Base-by-base conservation (phyloP, 2,888 invertebrate species). In the Odontocolon sp. region DNA sequence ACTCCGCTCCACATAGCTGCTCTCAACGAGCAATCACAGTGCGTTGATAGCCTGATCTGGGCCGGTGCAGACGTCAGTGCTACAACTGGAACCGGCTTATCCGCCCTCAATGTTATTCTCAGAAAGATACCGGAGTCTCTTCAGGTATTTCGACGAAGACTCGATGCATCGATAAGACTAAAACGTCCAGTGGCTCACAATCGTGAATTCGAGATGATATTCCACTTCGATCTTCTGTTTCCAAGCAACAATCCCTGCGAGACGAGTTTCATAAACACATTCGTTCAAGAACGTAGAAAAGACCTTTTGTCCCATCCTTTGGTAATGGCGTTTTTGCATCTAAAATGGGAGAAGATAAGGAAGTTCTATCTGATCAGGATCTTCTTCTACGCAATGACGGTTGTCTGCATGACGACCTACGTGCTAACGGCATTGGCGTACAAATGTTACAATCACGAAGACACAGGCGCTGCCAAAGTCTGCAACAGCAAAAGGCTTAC, bases 291-390 rank as follows among this genome's bases (percentile, higher is more conserved):
- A 63, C 91, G 90, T 1, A 89, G 91, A 14, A 91, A 91, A 56
- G 90, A 91, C 47, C 78, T 90, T 2, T 83, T 92, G 4, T 90
- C 91, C 1, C 92, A 92, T 82, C 92, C 92, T 0, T 82, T 92
- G 2, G 91, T 91, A 3, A 91, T 91, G 86, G 91, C 91, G 0
- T 92, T 92, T 45, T 84, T 92, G 1, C 90, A 91, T 59, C 83
- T 92, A 1, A 92, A 92, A 72, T 92, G 92, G 92, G 88, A 90
- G 70, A 90, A 91, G 59, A 91, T 92, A n/a, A 82, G 91, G 0
- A 91, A 91, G 56, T 91, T 91, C 74, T 91, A 91, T 78, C 70
- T 91, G 0, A 80, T 86, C 45, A 84, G 88, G 40, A 88, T 91
- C 28, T 79, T 90, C 0, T 78, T 89, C 0, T 91, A 90, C 70